These are phyloP conservation scores for Denticeps clupeoides DNA, from an alignment of 2,797 vertebrate genomes.

Conservation along the genomic window DNA sequence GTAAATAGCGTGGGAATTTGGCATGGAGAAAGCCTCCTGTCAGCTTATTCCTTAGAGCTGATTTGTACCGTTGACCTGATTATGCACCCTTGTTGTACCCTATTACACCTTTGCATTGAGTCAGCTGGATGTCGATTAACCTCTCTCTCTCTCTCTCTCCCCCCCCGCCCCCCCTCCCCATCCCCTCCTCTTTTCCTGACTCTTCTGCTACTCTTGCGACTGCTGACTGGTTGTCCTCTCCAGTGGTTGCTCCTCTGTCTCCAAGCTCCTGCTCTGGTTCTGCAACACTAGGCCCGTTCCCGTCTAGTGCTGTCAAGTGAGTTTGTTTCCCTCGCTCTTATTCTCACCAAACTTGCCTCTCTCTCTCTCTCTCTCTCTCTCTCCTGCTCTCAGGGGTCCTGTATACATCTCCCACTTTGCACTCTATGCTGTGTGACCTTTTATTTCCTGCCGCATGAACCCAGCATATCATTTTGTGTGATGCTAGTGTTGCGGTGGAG, in stretches of 20 bases:
- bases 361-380: slow-evolving; percentile 11
- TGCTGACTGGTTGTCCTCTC: slow-evolving; percentile 38
- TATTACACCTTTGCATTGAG: too few species aligned
- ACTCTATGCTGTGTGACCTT: background rate
- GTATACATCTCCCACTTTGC: background rate
- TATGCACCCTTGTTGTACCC: too few species aligned
- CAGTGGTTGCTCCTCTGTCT: slow-evolving; percentile 88
- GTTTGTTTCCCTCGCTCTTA: slow-evolving; percentile 19
- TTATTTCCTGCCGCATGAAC: background rate
- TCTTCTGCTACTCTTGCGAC: slow-evolving; percentile 39
- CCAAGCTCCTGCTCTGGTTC: slow-evolving; percentile 90
- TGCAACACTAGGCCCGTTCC: slow-evolving; percentile 88
- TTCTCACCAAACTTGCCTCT: slow-evolving; percentile 16
- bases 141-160: slow-evolving; percentile 40
- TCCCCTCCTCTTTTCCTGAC: slow-evolving; percentile 27
- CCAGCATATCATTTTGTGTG: too few species aligned
- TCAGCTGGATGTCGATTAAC: slow-evolving; percentile 1
- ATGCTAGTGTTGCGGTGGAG: too few species aligned
- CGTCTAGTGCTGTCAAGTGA: slow-evolving; percentile 76
- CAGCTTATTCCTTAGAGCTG: too few species aligned
- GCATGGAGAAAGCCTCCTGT: too few species aligned
- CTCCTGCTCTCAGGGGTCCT: background rate
- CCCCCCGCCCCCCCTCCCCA: slow-evolving; percentile 29
- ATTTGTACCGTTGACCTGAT: too few species aligned
- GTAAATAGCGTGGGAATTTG: too few species aligned